Evolutionary conservation across 2,888 invertebrate species (phyloP), one percentile per base, ranked within the genome.

Genomic region (Kryphioiulus occultus): DNA sequence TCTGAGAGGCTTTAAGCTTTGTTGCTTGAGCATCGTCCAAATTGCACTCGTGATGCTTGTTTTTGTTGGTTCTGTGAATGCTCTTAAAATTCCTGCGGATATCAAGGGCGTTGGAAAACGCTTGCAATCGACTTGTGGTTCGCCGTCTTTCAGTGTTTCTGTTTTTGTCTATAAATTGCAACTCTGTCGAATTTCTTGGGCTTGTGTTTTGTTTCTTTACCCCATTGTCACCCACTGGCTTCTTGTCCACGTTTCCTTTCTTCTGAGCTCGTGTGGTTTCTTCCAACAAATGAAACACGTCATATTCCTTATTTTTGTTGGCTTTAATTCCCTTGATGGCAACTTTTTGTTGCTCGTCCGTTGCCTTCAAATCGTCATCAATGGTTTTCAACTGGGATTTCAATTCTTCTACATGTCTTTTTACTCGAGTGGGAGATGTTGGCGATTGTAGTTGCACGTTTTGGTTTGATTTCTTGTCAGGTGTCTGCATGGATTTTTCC

Each of bases 291-390:
- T 68, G 68, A 26, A 68, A 26, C n/a, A 68, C 22, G 22, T 68
- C 35, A 19, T 84, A 85, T 12, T 85, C 42, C n/a, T 85, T 85
- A 85, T 85, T 85, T 85, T 44, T 85, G n/a, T 22, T 85, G n/a
- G 39, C 85, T 4, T 32, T 32, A 85, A 85, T 84, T 32, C 85
- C 85, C 35, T 42, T 84, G 42, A 84, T 32, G n/a, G 42, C 42
- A 84, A 42, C 42, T 9, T 42, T 22, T 12, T n/a, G 35, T 84
- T 42, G 85, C 32, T 85, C 26, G 15, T 85, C 85, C 15, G 47
- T 85, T 53, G 22, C 85, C 47, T 85, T 85, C 12, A 85, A 30
- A 53, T 85, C 85, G 17, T 12, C 42, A 30, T 85, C 85, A 15
- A 53, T 53, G 47, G 85, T 53, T 53, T 85, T 30, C 42, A 85